Base-by-base conservation (phyloP, 2,888 invertebrate species). In the Gandaritis pyraliata region DNA sequence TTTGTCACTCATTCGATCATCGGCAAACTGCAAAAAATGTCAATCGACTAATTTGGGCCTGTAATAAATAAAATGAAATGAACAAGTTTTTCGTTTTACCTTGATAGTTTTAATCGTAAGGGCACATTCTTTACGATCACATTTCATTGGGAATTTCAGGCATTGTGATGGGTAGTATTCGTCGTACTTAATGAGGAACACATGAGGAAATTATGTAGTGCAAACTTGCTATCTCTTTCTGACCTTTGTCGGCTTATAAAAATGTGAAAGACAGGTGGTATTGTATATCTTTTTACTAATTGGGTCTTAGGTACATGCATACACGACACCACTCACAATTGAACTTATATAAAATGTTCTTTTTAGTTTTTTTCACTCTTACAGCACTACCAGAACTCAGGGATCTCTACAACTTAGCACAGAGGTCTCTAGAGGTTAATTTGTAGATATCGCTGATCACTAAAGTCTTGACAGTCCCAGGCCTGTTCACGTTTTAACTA, bases 1-100 rank as follows among this genome's bases (percentile, higher is more conserved):
- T 77, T 75, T 77, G 77, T 78, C 80, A 76, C 65, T 73, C 72
- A 68, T 68, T 65, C 71, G 68, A 72, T 72, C 70, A 68, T 75
- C 75, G 70, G 54, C 67, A 48, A 38, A 57, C 61, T 61, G 52
- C 64, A 51, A 66, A 67, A 70, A 66, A 70, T 36, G 41, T 39
- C 46, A 48, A 57, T 50, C 59, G 69, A 66, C 66, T 46, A 68
- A 69, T 71, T 70, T 64, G 65, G 61, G 43, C 45, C 52, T 41
- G 45, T 60, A 51, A 63, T 65, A 65, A 46, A 67, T 65, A 65
- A 46, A 67, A 67, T 65, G 64, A 46, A 67, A 64, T 66, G 62
- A 70, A 68, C 64, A 62, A 59, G 64, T 67, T 66, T 67, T 65
- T 67, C 45, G 57, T 50, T 46, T 63, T 51, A 57, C 53, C 61